Base-by-base conservation (phyloP, 2,888 invertebrate genomes). In the Chrysopilus asiliformis region DNA sequence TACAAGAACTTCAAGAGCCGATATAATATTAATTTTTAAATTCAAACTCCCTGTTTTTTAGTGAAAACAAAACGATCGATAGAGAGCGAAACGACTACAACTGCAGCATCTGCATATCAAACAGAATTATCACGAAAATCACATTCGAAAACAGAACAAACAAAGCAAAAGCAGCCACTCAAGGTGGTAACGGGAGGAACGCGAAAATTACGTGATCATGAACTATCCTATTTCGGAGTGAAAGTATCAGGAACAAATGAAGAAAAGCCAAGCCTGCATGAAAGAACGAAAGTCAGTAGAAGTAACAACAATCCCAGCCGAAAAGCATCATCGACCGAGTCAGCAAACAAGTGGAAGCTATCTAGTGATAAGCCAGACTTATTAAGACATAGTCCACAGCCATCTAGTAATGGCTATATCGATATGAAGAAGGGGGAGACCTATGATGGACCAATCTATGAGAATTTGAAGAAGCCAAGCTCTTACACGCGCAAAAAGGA, bases 221-320 rank as follows among this genome's bases (percentile, higher is more conserved):
- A 74, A 49, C 58, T 74, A 31, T 70, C 71, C 40, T 74, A 70
- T 50, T 74, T 74, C 47, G 74, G 74, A 18, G 50, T 65, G 12
- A 53, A 55, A 34, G 40, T 47, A 9, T 3, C 14, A 14, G 18
- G 12, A 34, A 12, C 26, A 10, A 26, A 8, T 16, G n/a, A 20
- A 8, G 22, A 7, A 22, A 22, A 22, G 10, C 27, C 26, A 8
- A 33, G 9, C 13, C 16, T 4, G 12, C 7, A 12, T 15, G 27
- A 12, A 32, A 15, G 16, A 30, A 14, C 10, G 17, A 30, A 29
- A 29, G 30, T n/a, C 15, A 29, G 20, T 30, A 30, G 16, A 22
- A 28, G 22, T 8, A 26, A 6, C n/a, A 20, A 17, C 13, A 26
- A 39, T 37, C 15, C 31, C 25, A 42, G 32, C 5, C 34, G 41